Evolutionary conservation across 2,888 invertebrate genomes (phyloP), one percentile per base, ranked within the genome.

Genomic region (Tethea ocularis): DNA sequence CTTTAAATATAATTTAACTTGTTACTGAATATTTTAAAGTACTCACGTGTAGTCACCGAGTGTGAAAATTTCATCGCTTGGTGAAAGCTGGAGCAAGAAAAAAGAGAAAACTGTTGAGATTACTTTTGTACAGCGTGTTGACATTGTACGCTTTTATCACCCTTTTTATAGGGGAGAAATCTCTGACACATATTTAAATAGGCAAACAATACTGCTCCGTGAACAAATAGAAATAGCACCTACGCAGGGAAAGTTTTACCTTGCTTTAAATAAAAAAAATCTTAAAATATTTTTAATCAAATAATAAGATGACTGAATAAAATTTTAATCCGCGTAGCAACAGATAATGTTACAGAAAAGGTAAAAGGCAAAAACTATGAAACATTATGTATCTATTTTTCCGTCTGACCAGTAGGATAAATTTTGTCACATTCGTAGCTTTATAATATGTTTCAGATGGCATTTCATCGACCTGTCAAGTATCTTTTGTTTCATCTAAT

Each of bases 131-230:
- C 82, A 83, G 75, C 75, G 83, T 89, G 84, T 92, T 91, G 89
- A 91, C 89, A 88, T 85, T 88, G 86, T 78, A 86, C 78, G 91
- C 93, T 92, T 91, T 92, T 92, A 92, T 88, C 91, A 83, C 87
- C 88, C 90, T 86, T 89, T 87, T 85, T 77, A 75, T 80, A 78
- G 86, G 86, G 89, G 84, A 83, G 84, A 89, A 89, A 90, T 86
- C 89, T 85, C 84, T 86, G 87, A 89, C 89, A 90, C 87, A 88
- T 88, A 92, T 91, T 92, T 92, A 91, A 90, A 92, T 89, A 91
- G 82, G 84, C 87, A 91, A 91, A 91, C 85, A 89, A 85, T 84
- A 87, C 78, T 79, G 75, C 72, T 63, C 73, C 69, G 74, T 72
- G 80, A 82, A 81, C 82, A 86, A 87, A 87, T 75, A 85, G 75